Evolutionary conservation across 2,113 vertebrate genomes (phyloP).

Genomic region (Tautogolabrus adspersus): DNA sequence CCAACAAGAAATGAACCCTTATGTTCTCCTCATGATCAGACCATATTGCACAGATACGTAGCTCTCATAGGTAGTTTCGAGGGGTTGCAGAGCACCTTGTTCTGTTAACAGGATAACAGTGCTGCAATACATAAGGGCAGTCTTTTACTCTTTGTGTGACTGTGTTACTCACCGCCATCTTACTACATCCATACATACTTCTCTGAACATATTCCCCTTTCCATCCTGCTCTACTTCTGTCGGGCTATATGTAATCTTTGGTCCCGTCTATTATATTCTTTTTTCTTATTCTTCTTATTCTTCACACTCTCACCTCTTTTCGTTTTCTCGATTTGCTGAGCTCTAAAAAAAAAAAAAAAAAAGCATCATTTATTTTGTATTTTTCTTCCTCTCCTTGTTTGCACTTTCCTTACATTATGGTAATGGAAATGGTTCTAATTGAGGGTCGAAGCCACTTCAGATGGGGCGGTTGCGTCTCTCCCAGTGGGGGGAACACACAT

Average conservation of each 20-base stretch:
- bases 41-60: too few species aligned
- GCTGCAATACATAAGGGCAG: too few species aligned
- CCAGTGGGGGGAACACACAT: slow-evolving; percentile 60
- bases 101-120: too few species aligned
- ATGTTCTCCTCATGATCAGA: too few species aligned
- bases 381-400: slow-evolving; percentile 25
- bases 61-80: too few species aligned
- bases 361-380: slow-evolving; percentile 17
- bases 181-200: too few species aligned
- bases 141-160: too few species aligned
- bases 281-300: neutral
- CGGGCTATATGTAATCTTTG: neutral
- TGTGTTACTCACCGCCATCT: too few species aligned
- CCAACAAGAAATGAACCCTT: too few species aligned
- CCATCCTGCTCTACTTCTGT: neutral
- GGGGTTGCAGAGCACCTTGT: too few species aligned
- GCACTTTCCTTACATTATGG: slow-evolving; percentile 33
- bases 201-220: too few species aligned
- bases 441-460: slow-evolving; percentile 65
- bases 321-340: too few species aligned
- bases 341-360: slow-evolving; percentile 14
- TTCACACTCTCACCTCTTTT: neutral
- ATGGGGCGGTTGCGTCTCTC: slow-evolving; percentile 63
- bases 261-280: neutral
- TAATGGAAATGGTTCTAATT: slow-evolving; percentile 59